These are phyloP conservation scores for Menidia beryllina DNA, from an alignment of 2,113 vertebrate species.

Conservation along the genomic window DNA sequence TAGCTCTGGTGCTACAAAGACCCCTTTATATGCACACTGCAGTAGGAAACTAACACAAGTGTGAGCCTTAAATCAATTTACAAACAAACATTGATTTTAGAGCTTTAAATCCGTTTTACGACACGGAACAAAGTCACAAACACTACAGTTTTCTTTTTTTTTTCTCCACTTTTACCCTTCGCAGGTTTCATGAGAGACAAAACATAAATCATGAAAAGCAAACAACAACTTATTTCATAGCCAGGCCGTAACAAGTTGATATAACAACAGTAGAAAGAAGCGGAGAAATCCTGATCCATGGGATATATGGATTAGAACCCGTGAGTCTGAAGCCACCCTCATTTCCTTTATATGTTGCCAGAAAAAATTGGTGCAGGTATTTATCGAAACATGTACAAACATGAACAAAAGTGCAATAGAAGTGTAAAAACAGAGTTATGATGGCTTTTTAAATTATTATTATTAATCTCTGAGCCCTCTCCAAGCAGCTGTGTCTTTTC, in stretches of 20 bases:
- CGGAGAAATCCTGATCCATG: too few relatives aligned
- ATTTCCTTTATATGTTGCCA: neutral
- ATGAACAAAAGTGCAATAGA: neutral
- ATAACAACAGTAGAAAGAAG: too few relatives aligned
- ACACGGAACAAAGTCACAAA: neutral
- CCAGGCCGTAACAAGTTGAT: too few relatives aligned
- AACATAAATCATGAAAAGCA: neutral
- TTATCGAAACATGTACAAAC: neutral
- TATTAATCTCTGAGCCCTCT: too few relatives aligned
- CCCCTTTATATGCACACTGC: neutral
- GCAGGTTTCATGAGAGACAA: too few relatives aligned
- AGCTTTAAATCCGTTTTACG: too few relatives aligned
- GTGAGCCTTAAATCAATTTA: neutral
- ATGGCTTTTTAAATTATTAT: too few relatives aligned
- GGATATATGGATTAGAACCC: neutral
- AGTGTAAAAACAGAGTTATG: too few relatives aligned
- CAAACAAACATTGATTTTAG: neutral
- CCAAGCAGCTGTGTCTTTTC: neutral
- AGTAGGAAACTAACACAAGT: neutral
- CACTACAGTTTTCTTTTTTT: neutral
- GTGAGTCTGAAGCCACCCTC: neutral
- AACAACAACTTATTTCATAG: neutral
- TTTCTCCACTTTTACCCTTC: neutral
- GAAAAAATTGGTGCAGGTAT: neutral
- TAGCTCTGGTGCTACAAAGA: constrained; percentile 30